A percentile compares a stretch with the other conserved stretches of the same genome.
These are phyloP conservation scores for Ophion costatus DNA, from an alignment of 2,888 invertebrate species.

Conservation along the genomic window DNA sequence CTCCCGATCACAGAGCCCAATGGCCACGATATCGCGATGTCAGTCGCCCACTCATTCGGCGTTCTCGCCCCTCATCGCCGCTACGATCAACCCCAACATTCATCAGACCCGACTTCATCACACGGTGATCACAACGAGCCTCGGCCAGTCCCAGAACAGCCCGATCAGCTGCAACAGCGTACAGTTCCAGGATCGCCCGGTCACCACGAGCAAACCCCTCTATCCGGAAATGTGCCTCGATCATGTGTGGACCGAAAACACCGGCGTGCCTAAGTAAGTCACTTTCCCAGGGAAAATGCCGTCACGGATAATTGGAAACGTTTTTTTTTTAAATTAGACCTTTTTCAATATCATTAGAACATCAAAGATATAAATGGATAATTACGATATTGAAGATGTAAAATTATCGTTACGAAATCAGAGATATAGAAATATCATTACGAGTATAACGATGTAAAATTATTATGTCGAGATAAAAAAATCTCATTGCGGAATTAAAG, in stretches of 20 bases:
- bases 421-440: too few relatives aligned
- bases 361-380: too few relatives aligned
- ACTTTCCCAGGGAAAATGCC: not conserved
- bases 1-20: slow-evolving; percentile 84
- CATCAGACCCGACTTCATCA: slow-evolving; percentile 79
- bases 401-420: too few relatives aligned
- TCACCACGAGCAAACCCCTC: slow-evolving; percentile 86
- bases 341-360: not conserved
- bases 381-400: too few relatives aligned
- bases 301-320: not conserved
- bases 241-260: slow-evolving; percentile 94
- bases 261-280: slow-evolving; percentile 80
- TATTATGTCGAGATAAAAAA: too few relatives aligned
- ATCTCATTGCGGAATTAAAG: too few relatives aligned
- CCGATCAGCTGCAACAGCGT: slow-evolving; percentile 75
- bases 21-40: slow-evolving; percentile 84
- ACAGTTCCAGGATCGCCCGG: slow-evolving; percentile 74
- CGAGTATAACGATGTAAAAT: too few relatives aligned
- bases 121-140: slow-evolving; percentile 75
- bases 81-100: slow-evolving; percentile 71
- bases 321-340: too few relatives aligned
- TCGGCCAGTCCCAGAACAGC: slow-evolving; percentile 75
- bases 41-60: slow-evolving; percentile 81
- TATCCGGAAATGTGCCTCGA: slow-evolving; percentile 95
- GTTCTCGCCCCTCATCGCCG: slow-evolving; percentile 76